Evolutionary conservation across 2,797 vertebrate genomes (phyloP).

Genomic region (Florisuga fusca): DNA sequence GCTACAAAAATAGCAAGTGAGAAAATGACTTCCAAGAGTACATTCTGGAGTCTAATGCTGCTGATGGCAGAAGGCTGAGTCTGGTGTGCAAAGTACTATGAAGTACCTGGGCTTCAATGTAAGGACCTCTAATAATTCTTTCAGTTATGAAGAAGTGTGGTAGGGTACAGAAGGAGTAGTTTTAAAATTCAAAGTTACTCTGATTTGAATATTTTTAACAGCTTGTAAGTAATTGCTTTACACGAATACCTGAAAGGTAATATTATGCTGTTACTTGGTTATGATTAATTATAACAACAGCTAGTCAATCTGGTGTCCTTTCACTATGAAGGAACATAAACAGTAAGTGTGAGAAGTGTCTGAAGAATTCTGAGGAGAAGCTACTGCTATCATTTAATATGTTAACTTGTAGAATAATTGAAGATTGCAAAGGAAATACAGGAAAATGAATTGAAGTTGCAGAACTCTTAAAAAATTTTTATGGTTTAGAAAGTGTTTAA

Average conservation of each 20-base stretch:
- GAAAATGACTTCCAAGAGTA: not conserved
- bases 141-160: not conserved
- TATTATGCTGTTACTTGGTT: not conserved
- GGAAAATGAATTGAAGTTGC: not conserved
- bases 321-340: not conserved
- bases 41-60: not conserved
- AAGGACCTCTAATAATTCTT: not conserved
- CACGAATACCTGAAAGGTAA: not conserved
- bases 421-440: not conserved
- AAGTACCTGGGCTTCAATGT: not conserved
- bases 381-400: not conserved
- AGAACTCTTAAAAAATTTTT: not conserved
- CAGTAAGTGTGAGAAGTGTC: not conserved
- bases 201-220: not conserved
- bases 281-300: not conserved
- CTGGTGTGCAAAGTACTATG: not conserved
- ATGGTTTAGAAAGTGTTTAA: not conserved
- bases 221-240: not conserved
- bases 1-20: conserved; percentile 26
- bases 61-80: not conserved
- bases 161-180: not conserved
- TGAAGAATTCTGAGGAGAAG: not conserved
- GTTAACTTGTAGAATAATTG: not conserved
- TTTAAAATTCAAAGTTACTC: not conserved
- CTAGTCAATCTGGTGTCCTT: not conserved